Conservation (phyloP, 1,140 invertebrate species). For the Cheumatopsyche charites region DNA sequence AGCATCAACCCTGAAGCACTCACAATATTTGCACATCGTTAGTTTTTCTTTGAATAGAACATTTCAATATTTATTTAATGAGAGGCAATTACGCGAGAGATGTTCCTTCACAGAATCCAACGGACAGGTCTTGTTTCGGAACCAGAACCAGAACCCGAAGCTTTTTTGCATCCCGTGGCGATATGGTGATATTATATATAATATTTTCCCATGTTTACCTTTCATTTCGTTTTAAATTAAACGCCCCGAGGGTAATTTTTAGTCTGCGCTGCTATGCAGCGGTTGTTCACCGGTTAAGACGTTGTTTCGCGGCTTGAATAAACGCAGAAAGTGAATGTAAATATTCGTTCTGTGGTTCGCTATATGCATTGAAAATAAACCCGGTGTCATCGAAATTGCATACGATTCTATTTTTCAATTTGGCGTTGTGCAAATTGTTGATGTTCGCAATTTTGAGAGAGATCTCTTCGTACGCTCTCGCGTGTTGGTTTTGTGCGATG, state of each 20-base stretch:
- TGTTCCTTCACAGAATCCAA: background rate
- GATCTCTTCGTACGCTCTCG: no score
- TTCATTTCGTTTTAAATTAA: conserved; percentile 49
- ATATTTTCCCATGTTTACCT: conserved; percentile 43
- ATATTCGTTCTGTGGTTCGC: background rate
- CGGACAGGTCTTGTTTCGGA: no score
- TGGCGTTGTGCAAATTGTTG: no score
- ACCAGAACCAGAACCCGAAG: conserved; percentile 16
- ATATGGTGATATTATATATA: background rate
- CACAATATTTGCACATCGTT: background rate
- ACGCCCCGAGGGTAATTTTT: conserved; percentile 40
- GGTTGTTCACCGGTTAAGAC: conserved; percentile 25
- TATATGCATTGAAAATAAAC: conserved; percentile 1
- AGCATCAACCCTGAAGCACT: no score
- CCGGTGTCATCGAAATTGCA: background rate
- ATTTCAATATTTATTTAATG: conserved; percentile 28
- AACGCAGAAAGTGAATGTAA: background rate
- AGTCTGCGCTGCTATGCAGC: background rate
- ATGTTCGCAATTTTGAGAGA: no score
- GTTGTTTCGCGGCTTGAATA: conserved; percentile 16
- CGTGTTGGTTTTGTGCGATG: no score
- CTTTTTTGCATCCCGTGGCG: conserved; percentile 26
- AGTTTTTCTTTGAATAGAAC: conserved; percentile 7
- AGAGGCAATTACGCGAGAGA: conserved; percentile 31
- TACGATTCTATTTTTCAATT: no score